Conservation (phyloP, 2,113 vertebrate species). For the Podarcis muralis region DNA sequence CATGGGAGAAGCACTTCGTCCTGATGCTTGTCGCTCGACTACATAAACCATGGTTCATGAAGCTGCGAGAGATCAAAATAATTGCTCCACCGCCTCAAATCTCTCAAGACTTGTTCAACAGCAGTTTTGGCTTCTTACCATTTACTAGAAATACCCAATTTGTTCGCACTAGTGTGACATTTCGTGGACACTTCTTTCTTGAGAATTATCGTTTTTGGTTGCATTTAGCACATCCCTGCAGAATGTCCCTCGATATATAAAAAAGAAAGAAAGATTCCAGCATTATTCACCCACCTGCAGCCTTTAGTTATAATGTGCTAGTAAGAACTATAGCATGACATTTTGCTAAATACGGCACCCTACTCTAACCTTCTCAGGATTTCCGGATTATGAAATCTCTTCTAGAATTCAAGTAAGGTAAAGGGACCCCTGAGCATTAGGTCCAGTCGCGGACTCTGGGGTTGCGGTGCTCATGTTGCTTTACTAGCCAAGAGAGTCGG, state of each 20-base stretch:
- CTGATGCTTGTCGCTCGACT: neutral
- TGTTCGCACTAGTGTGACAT: neutral
- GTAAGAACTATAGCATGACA: neutral
- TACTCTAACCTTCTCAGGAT: neutral
- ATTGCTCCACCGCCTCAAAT: neutral
- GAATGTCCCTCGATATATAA: neutral
- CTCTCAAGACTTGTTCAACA: neutral
- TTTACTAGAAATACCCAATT: too few relatives aligned
- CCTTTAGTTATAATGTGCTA: neutral
- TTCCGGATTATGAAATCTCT: neutral
- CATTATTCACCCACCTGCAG: neutral
- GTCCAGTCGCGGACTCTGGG: too few relatives aligned
- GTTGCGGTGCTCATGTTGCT: too few relatives aligned
- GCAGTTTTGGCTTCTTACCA: neutral
- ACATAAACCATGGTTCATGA: neutral
- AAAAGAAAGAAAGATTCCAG: neutral
- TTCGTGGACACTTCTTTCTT: neutral
- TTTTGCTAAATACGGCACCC: neutral
- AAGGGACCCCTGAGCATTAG: too few relatives aligned
- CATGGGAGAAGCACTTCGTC: neutral
- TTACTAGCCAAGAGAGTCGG: too few relatives aligned
- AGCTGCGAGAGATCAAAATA: neutral
- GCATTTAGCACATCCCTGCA: too few relatives aligned
- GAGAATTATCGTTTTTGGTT: neutral
- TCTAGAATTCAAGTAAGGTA: neutral